A percentile compares a stretch with the other conserved stretches of the same genome.
Evolutionary conservation across 2,113 vertebrate genomes (phyloP).

Genomic region (Thinocorus orbignyianus): DNA sequence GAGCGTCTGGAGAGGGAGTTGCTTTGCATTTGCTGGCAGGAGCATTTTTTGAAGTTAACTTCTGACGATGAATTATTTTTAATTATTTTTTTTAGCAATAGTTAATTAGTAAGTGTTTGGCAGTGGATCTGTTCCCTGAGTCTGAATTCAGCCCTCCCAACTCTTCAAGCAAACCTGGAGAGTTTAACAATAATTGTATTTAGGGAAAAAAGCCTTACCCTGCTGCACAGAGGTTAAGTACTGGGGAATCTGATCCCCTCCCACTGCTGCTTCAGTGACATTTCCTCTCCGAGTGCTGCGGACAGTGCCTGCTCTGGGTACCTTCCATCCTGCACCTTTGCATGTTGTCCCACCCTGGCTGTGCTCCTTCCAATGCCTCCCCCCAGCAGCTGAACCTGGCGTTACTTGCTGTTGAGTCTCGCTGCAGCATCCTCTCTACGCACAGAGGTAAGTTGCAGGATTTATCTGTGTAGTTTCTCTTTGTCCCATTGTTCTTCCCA

Average conservation of each 20-base stretch:
- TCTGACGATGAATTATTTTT: not conserved
- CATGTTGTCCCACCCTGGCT: accelerated
- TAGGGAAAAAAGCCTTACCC: not conserved
- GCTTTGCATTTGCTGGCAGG: not conserved
- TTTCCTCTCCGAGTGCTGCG: accelerated
- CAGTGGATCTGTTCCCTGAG: not conserved
- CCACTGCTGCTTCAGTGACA: accelerated
- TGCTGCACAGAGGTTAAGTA: not conserved
- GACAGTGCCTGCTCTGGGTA: not conserved
- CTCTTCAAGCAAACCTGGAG: not conserved
- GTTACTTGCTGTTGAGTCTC: accelerated
- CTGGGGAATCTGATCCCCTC: not conserved
- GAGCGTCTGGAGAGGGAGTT: accelerated
- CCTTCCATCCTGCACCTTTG: accelerated
- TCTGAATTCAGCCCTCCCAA: not conserved
- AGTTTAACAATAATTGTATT: not conserved
- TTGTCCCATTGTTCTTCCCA: not conserved
- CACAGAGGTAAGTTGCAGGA: not conserved
- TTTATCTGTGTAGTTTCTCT: not conserved
- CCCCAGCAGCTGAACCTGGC: accelerated
- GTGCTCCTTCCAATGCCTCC: accelerated
- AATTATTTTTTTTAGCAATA: not conserved
- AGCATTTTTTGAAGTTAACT: not conserved
- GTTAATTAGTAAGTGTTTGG: not conserved
- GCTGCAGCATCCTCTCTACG: not conserved